Evolutionary conservation across 2,113 vertebrate species (phyloP).

Genomic region (Anarrhichthys ocellatus): DNA sequence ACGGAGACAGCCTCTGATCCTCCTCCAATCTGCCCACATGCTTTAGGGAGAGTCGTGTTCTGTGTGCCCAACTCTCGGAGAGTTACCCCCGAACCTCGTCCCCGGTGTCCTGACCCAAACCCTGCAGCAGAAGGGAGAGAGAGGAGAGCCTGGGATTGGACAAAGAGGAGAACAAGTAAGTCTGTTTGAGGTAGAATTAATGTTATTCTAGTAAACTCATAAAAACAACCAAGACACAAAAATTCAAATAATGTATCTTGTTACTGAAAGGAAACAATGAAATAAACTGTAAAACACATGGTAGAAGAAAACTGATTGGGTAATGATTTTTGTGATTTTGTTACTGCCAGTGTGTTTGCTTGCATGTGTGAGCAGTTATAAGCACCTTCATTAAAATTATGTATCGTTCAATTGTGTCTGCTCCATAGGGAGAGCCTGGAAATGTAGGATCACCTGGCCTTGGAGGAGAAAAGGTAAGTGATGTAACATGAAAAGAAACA

Average conservation of each 20-base stretch:
- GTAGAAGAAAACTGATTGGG: conserved; percentile 8
- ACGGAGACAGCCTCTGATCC: neutral
- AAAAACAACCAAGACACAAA: conserved; percentile 6
- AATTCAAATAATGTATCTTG: neutral
- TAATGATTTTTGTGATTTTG: conserved; percentile 39
- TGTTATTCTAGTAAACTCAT: neutral
- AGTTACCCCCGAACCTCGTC: conserved; percentile 49
- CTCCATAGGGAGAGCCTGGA: conserved; percentile 76
- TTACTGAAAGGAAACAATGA: neutral
- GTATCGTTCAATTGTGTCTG: conserved; percentile 34
- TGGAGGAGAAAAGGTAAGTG: conserved; percentile 79
- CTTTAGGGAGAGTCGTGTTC: conserved; percentile 81
- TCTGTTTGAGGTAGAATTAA: conserved; percentile 3
- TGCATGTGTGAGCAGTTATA: conserved; percentile 28
- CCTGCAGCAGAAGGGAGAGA: conserved; percentile 69
- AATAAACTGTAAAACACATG: neutral
- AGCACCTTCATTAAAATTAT: conserved; percentile 57
- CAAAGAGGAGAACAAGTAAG: conserved; percentile 77
- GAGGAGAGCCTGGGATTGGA: conserved; percentile 74
- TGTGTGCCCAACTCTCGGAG: conserved; percentile 72
- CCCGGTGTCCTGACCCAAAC: conserved; percentile 19
- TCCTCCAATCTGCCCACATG: conserved; percentile 3
- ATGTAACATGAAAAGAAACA: conserved; percentile 41
- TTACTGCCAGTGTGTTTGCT: conserved; percentile 35
- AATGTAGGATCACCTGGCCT: conserved; percentile 70